These are phyloP conservation scores for Stegodyphus dumicola DNA, from an alignment of 1,140 invertebrate species.

Conservation along the genomic window DNA sequence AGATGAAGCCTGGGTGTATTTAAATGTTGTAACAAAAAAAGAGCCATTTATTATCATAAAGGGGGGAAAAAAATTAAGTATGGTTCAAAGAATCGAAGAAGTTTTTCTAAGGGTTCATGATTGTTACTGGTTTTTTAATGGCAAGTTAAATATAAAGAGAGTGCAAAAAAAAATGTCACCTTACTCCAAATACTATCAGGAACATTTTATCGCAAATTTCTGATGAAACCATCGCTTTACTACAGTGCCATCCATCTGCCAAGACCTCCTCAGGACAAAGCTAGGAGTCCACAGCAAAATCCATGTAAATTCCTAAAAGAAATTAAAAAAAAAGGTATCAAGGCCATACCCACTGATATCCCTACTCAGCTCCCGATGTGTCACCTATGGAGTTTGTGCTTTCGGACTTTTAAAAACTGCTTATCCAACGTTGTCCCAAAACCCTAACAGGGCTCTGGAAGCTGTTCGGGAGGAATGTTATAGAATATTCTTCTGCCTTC, in stretches of 20 bases:
- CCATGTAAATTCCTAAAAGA: constrained; percentile 5
- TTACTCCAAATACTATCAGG: not conserved
- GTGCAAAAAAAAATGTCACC: constrained; percentile 2
- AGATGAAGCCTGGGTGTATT: constrained; percentile 5
- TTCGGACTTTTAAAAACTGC: not conserved
- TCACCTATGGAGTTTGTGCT: not conserved
- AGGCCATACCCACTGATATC: not conserved
- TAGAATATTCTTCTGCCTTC: not conserved
- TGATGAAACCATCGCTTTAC: constrained; percentile 13
- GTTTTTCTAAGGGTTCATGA: not conserved
- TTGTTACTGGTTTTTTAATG: constrained; percentile 11
- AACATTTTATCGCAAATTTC: constrained; percentile 5
- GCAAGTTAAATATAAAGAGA: constrained; percentile 6
- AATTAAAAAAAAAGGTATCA: not conserved
- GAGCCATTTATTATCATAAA: constrained; percentile 14
- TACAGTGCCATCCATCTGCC: not conserved
- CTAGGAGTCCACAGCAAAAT: constrained; percentile 8
- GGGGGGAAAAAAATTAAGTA: constrained; percentile 1
- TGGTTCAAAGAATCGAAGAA: constrained; percentile 10
- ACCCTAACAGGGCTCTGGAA: constrained; percentile 8
- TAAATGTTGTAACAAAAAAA: constrained; percentile 11
- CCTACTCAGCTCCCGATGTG: constrained; percentile 5
- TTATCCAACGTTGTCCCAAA: not conserved
- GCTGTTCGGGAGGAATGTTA: constrained; percentile 5
- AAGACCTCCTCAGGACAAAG: constrained; percentile 10